Conservation (phyloP, 53 echinoderm and acorn worm genomes). For the Echinometra lucunter region DNA sequence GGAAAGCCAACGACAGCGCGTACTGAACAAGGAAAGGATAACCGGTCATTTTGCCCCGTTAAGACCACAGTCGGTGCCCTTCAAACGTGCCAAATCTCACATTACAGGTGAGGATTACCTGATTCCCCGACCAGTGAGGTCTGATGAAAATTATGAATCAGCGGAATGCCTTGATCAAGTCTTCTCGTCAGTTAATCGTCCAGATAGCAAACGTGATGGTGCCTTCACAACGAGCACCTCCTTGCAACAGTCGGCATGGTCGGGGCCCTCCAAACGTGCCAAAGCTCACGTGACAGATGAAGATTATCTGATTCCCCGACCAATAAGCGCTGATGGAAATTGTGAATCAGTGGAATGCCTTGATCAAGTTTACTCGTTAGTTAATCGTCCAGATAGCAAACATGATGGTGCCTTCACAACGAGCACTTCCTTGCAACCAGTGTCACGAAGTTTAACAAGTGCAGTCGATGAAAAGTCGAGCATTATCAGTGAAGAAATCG, state of each 20-base stretch:
- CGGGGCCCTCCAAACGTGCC: not conserved
- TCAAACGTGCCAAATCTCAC: not conserved
- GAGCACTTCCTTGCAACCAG: not conserved
- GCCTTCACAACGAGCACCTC: not conserved
- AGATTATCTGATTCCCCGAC: not conserved
- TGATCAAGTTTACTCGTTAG: not conserved
- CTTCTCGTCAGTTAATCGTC: not conserved
- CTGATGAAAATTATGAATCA: not conserved
- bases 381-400: not conserved
- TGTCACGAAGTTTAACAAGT: not conserved
- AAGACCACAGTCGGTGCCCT: not conserved
- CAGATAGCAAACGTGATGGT: not conserved
- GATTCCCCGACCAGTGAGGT: not conserved
- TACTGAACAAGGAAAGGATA: not conserved
- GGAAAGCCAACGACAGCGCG: not conserved
- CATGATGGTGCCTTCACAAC: not conserved
- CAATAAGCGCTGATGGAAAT: not conserved
- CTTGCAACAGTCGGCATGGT: no score
- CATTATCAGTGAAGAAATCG: not conserved
- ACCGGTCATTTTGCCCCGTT: not conserved
- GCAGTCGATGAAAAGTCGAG: not conserved
- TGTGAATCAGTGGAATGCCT: not conserved
- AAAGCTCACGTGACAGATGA: not conserved
- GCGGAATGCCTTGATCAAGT: not conserved
- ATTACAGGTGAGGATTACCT: not conserved